Evolutionary conservation across 2,797 vertebrate species (phyloP).

Genomic region (Benthosema pterotum): DNA sequence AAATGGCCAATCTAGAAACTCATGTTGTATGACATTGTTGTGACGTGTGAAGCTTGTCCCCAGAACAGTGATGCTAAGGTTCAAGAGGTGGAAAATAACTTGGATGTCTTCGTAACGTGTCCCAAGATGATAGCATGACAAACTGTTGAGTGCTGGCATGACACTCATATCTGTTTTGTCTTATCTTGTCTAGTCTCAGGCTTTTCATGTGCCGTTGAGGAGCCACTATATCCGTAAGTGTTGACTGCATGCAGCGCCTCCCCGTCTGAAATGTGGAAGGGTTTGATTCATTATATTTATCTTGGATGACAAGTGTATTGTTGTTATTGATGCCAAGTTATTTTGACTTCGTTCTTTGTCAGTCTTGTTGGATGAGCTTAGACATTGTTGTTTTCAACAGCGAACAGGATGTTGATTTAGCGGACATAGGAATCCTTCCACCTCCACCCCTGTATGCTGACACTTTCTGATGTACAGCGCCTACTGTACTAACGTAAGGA

Average conservation of each 20-base stretch:
- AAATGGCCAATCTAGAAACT: too few species aligned
- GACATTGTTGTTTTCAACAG: slow-evolving; percentile 49
- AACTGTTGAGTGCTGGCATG: slow-evolving; percentile 29
- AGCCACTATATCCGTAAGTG: slow-evolving; percentile 75
- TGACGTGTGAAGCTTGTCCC: too few species aligned
- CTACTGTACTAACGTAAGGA: background rate
- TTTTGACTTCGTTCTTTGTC: slow-evolving; percentile 10
- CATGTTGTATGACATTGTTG: too few species aligned
- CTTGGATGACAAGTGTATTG: background rate
- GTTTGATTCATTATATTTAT: slow-evolving; percentile 29
- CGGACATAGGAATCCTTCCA: slow-evolving; percentile 73
- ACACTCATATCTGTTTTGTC: slow-evolving; percentile 29
- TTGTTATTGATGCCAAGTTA: background rate
- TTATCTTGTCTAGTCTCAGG: slow-evolving; percentile 54
- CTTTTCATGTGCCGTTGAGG: slow-evolving; percentile 64
- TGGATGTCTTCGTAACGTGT: too few species aligned
- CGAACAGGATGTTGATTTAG: slow-evolving; percentile 74
- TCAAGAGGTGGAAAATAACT: slow-evolving; percentile 46
- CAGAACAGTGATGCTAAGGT: too few species aligned
- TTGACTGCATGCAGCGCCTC: slow-evolving; percentile 22
- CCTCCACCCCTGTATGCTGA: slow-evolving; percentile 79
- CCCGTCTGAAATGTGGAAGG: background rate
- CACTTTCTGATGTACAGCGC: slow-evolving; percentile 48
- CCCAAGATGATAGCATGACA: background rate
- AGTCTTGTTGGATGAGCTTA: background rate